Percentiles rank a stretch among this genome's conserved stretches.
Conservation (phyloP, 2,797 vertebrate species). For the Micromesistius poutassou region DNA sequence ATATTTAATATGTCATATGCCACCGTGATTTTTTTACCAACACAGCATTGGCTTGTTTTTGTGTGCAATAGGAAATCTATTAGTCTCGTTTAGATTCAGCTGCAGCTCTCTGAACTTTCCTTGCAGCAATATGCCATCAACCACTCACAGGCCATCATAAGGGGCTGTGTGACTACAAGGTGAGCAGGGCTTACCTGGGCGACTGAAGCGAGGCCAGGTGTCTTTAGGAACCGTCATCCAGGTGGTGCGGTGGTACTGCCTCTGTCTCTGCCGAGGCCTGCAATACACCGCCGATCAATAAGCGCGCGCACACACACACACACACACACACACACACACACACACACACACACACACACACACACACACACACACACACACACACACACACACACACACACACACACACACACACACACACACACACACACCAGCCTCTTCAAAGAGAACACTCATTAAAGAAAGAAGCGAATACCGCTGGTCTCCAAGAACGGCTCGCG, state of each 20-base stretch:
- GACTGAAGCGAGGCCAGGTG: slow-evolving; percentile 92
- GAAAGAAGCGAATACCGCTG: slow-evolving; percentile 78
- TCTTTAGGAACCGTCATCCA: slow-evolving; percentile 89
- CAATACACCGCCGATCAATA: neutral
- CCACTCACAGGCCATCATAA: neutral
- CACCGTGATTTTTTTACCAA: neutral
- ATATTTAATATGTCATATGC: too few species aligned
- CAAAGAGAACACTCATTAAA: neutral
- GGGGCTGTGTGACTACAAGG: neutral
- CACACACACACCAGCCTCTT: neutral
- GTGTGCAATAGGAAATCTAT: neutral
- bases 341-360: too few species aligned
- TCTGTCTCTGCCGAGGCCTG: slow-evolving; percentile 87
- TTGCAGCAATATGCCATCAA: neutral
- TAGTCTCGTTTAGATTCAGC: neutral
- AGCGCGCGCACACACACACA: too few species aligned
- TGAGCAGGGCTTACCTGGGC: slow-evolving; percentile 75
- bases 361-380: neutral
- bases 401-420: too few species aligned
- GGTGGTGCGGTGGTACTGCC: slow-evolving; percentile 83
- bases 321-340: neutral
- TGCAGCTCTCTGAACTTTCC: neutral
- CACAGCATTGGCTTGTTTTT: neutral
- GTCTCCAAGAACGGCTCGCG: slow-evolving; percentile 90
- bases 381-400: too few species aligned